Conservation (phyloP, 2,113 vertebrate species). For the Tragelaphus strepsiceros region DNA sequence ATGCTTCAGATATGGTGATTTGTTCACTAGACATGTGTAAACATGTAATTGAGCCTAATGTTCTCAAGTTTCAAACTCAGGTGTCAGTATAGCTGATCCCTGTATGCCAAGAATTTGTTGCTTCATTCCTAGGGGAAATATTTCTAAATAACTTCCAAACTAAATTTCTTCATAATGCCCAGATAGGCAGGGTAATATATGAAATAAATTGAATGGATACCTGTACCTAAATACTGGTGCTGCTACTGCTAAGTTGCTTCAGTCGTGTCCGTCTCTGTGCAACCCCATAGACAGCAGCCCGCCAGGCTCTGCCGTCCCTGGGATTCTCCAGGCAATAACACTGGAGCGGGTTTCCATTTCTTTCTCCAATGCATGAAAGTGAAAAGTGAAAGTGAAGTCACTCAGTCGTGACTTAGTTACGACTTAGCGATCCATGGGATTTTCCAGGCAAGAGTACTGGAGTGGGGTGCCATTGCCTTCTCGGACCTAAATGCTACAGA, state of each 20-base stretch:
- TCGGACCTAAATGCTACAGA: background rate
- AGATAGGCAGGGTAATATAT: background rate
- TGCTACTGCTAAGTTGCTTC: too few species aligned
- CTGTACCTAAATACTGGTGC: background rate
- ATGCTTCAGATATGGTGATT: background rate
- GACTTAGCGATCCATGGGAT: too few species aligned
- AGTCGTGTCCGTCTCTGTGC: too few species aligned
- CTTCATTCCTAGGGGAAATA: background rate
- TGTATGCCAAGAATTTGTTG: background rate
- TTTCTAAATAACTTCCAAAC: background rate
- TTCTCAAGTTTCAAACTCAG: background rate
- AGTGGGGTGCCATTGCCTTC: too few species aligned
- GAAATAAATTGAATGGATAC: background rate
- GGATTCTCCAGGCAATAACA: too few species aligned
- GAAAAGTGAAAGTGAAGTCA: too few species aligned
- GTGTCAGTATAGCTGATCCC: background rate
- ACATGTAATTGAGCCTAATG: background rate
- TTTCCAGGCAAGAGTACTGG: too few species aligned
- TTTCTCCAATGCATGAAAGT: too few species aligned
- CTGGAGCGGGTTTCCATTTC: too few species aligned
- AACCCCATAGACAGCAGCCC: too few species aligned
- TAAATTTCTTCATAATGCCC: background rate
- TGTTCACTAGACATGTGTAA: background rate
- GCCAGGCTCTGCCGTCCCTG: too few species aligned
- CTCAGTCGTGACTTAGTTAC: too few species aligned